These are phyloP conservation scores for Balaeniceps rex DNA, from an alignment of 2,113 vertebrate genomes.

Conservation along the genomic window DNA sequence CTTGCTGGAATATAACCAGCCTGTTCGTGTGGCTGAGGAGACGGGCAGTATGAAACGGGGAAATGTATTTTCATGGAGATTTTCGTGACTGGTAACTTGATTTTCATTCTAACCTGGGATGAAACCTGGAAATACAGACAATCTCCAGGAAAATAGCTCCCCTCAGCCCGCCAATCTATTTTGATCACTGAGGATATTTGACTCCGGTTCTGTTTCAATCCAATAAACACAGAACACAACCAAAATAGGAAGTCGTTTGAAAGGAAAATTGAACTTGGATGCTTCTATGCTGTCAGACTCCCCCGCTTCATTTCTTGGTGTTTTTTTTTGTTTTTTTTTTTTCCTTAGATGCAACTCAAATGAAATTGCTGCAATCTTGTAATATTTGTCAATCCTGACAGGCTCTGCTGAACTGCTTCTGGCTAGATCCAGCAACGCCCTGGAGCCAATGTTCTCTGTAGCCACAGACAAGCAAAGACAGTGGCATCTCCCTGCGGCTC, in stretches of 20 bases:
- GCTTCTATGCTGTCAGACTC: background rate
- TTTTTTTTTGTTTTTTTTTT: background rate
- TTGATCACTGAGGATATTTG: background rate
- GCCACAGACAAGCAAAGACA: background rate
- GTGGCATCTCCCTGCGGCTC: background rate
- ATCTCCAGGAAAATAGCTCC: background rate
- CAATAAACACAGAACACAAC: background rate
- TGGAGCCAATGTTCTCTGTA: background rate
- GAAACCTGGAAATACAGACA: background rate
- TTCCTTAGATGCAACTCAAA: background rate
- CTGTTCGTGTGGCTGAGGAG: background rate
- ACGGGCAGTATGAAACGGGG: accelerated
- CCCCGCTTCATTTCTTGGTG: background rate
- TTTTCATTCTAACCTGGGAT: background rate
- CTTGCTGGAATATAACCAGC: background rate
- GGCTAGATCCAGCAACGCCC: background rate
- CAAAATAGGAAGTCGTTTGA: background rate
- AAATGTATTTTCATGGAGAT: background rate
- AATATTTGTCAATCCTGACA: background rate
- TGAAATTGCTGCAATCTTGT: background rate
- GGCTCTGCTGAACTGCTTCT: background rate
- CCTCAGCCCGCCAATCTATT: background rate
- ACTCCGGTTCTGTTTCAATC: background rate
- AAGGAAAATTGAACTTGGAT: background rate
- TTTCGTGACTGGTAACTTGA: background rate